A percentile compares a stretch with the other conserved stretches of the same genome.
Conservation (phyloP, 2,888 invertebrate genomes). For the Euspilapteryx auroguttella region DNA sequence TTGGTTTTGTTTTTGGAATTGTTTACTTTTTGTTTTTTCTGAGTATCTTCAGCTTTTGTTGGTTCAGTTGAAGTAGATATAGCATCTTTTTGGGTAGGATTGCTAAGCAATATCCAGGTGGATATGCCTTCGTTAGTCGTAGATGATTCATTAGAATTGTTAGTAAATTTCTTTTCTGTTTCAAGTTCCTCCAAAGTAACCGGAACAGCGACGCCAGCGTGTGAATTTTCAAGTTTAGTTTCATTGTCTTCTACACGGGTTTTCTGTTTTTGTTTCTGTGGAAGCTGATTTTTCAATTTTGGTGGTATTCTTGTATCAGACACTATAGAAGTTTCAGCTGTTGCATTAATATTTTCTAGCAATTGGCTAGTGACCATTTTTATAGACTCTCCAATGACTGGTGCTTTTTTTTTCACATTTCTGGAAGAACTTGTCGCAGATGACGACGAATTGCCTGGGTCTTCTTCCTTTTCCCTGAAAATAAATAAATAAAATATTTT, state of each 20-base stretch:
- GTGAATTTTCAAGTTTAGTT: conserved; percentile 46
- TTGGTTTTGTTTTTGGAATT: conserved; percentile 32
- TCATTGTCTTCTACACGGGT: conserved; percentile 34
- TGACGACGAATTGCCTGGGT: conserved; percentile 2
- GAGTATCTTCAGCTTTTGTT: conserved; percentile 27
- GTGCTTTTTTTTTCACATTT: conserved; percentile 36
- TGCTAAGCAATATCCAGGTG: conserved; percentile 75
- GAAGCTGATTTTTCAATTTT: conserved; percentile 57
- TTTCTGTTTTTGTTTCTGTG: conserved; percentile 37
- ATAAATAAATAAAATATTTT: too few species aligned
- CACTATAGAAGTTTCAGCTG: conserved; percentile 35
- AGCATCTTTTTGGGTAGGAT: conserved; percentile 29
- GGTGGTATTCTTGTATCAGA: conserved; percentile 66
- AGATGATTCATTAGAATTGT: conserved; percentile 27
- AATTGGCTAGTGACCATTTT: conserved; percentile 62
- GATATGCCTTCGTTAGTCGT: conserved; percentile 70
- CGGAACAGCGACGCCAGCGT: conserved; percentile 69
- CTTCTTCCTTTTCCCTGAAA: too few species aligned
- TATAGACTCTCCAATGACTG: conserved; percentile 57
- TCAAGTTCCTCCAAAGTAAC: conserved; percentile 65
- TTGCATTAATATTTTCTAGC: conserved; percentile 40
- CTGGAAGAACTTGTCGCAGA: conserved; percentile 19
- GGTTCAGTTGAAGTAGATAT: conserved; percentile 32
- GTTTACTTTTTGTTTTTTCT: conserved; percentile 31
- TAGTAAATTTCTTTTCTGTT: conserved; percentile 47